These are phyloP conservation scores for Staurois parvus DNA, from an alignment of 2,797 vertebrate species.

Conservation along the genomic window DNA sequence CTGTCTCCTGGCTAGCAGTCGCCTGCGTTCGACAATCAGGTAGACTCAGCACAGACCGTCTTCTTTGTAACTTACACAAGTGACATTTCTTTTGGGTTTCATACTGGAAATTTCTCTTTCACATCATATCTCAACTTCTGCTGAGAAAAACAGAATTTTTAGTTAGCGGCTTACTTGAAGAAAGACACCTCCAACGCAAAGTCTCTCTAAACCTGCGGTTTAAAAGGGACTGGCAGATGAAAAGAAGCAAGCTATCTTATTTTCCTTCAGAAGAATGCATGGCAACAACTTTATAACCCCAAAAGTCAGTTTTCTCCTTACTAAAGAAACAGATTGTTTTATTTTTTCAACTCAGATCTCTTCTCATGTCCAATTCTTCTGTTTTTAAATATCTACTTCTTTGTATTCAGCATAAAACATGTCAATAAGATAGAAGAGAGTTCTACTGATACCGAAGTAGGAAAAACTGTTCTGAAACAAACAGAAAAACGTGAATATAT, in stretches of 20 bases:
- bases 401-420: conserved; percentile 35
- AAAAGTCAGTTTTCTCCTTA: conserved; percentile 63
- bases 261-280: conserved; percentile 71
- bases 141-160: conserved; percentile 75
- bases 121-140: conserved; percentile 77
- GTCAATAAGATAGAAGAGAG: neutral
- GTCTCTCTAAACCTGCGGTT: conserved; percentile 69
- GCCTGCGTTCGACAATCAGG: conserved; percentile 68
- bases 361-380: conserved; percentile 52
- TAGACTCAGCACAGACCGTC: conserved; percentile 67
- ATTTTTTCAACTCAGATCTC: conserved; percentile 69
- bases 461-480: neutral
- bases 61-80: conserved; percentile 74
- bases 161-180: conserved; percentile 71
- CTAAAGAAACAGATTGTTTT: conserved; percentile 68
- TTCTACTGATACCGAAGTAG: neutral
- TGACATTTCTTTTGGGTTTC: conserved; percentile 80
- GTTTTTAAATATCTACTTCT: conserved; percentile 61
- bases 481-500: too few species aligned
- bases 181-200: conserved; percentile 64
- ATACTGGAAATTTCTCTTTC: conserved; percentile 75
- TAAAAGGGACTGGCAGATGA: conserved; percentile 71
- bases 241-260: conserved; percentile 67
- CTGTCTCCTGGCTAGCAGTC: conserved; percentile 69
- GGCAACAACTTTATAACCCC: conserved; percentile 70